These are phyloP conservation scores for Masnerella sp. DNA, from an alignment of 2,888 invertebrate species.

Conservation along the genomic window DNA sequence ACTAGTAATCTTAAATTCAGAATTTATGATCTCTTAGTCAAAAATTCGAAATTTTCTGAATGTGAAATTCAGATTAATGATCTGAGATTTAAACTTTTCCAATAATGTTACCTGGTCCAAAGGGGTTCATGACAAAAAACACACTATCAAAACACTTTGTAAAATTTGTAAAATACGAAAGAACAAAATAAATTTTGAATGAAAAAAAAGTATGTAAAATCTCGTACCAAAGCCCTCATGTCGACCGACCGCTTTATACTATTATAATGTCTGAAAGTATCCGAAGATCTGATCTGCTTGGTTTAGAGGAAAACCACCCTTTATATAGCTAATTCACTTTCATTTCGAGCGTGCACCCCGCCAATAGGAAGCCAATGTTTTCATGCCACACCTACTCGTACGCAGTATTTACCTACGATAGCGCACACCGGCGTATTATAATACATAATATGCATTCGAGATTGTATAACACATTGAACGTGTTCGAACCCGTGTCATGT, in stretches of 20 bases:
- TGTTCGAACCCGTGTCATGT: slow-evolving; percentile 61
- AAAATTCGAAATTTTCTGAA: too few species aligned
- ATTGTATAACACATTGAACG: slow-evolving; percentile 73
- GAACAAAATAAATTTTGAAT: background rate
- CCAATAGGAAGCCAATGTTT: slow-evolving; percentile 70
- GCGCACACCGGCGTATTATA: slow-evolving; percentile 67
- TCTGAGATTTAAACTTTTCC: too few species aligned
- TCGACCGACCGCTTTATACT: slow-evolving; percentile 64
- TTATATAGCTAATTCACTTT: slow-evolving; percentile 78
- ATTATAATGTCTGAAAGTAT: slow-evolving; percentile 63
- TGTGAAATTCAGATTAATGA: too few species aligned
- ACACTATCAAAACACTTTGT: too few species aligned
- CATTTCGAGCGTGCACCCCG: slow-evolving; percentile 74
- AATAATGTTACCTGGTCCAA: too few species aligned
- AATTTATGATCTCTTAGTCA: too few species aligned
- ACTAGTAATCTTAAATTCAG: too few species aligned
- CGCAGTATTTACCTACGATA: slow-evolving; percentile 68
- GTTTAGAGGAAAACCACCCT: slow-evolving; percentile 73
- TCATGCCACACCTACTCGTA: slow-evolving; percentile 75
- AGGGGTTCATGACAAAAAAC: too few species aligned
- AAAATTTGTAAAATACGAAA: too few species aligned
- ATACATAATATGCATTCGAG: slow-evolving; percentile 68
- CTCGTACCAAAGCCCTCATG: slow-evolving; percentile 76
- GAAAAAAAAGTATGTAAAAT: background rate
- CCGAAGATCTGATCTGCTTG: slow-evolving; percentile 70